These are phyloP conservation scores for Marronus borbonicus DNA, from an alignment of 2,888 invertebrate genomes.

Conservation along the genomic window DNA sequence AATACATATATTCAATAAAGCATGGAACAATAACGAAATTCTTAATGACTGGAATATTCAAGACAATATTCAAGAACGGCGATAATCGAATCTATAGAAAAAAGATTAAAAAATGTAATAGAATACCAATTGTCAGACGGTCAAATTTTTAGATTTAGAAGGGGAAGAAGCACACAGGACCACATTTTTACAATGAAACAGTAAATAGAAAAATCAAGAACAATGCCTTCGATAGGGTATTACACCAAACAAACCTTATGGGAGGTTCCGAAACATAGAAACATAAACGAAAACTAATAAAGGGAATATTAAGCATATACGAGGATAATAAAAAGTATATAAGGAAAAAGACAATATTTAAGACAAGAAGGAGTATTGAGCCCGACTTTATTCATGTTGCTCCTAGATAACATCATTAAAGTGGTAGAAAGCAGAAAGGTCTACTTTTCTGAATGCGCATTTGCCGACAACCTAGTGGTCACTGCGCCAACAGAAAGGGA, in stretches of 20 bases:
- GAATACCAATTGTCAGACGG: background rate
- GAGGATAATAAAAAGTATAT: background rate
- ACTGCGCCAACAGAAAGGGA: background rate
- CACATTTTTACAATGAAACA: background rate
- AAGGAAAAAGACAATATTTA: background rate
- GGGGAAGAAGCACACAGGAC: background rate
- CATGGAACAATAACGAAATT: too few species aligned
- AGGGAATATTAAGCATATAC: background rate
- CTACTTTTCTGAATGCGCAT: background rate
- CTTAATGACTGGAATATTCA: too few species aligned
- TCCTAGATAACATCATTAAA: too few species aligned
- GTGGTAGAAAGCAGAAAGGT: background rate
- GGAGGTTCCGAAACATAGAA: background rate
- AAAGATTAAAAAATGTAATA: background rate
- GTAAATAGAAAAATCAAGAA: background rate
- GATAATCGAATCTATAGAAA: too few species aligned
- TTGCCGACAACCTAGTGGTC: background rate
- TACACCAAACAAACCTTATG: background rate
- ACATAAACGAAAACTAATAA: background rate
- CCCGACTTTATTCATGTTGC: background rate
- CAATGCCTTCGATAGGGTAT: background rate
- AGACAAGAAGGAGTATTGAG: background rate
- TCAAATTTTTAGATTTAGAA: background rate
- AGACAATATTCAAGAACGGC: too few species aligned
- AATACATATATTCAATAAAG: too few species aligned